phyloP scores from a whole-genome alignment of 1,140 invertebrate genomes.

The Agrilus planipennis region DNA sequence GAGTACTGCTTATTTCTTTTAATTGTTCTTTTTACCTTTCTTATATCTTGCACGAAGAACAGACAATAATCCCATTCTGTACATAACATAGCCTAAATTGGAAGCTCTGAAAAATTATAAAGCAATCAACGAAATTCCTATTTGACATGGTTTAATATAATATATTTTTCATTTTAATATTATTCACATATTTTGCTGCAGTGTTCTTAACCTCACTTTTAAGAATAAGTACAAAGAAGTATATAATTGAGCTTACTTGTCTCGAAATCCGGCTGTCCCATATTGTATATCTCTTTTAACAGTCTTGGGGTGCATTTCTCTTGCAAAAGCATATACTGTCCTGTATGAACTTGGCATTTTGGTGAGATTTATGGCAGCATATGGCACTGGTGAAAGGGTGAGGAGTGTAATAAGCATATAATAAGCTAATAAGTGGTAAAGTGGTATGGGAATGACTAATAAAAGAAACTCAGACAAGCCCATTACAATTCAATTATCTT shows the following conservation, averaged over 20 bases:
- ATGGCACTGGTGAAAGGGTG: slow-evolving; percentile 1
- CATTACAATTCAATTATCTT: slow-evolving; percentile 8
- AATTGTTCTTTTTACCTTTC: slow-evolving; percentile 59
- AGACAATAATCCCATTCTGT: slow-evolving; percentile 84
- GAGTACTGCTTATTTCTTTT: no score
- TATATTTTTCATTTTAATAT: no score
- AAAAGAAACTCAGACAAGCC: slow-evolving; percentile 8
- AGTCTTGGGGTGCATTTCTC: slow-evolving; percentile 60
- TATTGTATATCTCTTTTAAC: slow-evolving; percentile 49
- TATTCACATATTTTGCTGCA: no score
- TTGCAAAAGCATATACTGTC: slow-evolving; percentile 56
- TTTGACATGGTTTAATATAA: no score
- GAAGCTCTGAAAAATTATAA: slow-evolving; percentile 59
- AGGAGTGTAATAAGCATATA: no score
- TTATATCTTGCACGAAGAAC: slow-evolving; percentile 71
- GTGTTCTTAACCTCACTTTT: no score
- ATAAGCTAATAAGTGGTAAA: no score
- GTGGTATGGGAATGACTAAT: slow-evolving; percentile 12
- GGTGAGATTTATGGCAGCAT: slow-evolving; percentile 8
- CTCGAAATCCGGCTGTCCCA: slow-evolving; percentile 57
- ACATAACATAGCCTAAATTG: slow-evolving; percentile 76
- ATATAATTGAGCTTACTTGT: slow-evolving; percentile 43
- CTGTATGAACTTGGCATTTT: slow-evolving; percentile 31
- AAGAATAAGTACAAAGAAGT: no score
- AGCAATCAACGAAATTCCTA: no score